Evolutionary conservation across 2,888 invertebrate genomes (phyloP).

Genomic region (Thecophora atra): DNA sequence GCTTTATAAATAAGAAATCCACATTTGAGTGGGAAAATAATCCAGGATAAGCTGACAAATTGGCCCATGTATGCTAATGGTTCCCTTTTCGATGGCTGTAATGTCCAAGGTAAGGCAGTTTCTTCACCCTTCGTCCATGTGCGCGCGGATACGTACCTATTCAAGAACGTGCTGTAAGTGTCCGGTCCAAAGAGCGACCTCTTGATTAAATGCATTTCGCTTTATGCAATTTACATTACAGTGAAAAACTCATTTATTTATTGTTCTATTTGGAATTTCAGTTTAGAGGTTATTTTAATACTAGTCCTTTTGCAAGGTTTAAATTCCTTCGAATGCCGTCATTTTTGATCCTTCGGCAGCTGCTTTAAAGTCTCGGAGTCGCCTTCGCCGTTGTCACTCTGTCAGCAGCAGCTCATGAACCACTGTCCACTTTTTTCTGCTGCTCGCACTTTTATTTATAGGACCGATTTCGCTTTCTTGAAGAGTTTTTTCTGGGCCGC

Average conservation of each 20-base stretch:
- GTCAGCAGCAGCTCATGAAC: background rate
- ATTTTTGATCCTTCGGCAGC: background rate
- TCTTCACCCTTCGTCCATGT: no score
- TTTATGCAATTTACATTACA: no score
- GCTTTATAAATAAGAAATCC: no score
- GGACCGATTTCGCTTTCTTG: background rate
- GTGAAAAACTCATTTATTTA: no score
- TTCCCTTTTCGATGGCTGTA: background rate
- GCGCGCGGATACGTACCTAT: conserved; percentile 41
- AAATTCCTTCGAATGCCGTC: no score
- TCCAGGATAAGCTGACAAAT: no score
- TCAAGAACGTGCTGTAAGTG: conserved; percentile 38
- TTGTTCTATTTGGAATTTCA: background rate
- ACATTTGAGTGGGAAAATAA: no score
- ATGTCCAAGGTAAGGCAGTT: no score
- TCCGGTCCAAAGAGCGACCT: conserved; percentile 40
- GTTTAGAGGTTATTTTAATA: background rate
- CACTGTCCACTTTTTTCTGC: background rate
- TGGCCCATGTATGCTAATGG: background rate
- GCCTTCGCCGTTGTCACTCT: background rate
- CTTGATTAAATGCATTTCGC: conserved; percentile 38
- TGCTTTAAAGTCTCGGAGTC: background rate
- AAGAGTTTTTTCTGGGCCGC: background rate
- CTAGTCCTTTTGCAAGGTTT: background rate
- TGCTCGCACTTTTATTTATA: conserved; percentile 3